Evolutionary conservation across 1,140 invertebrate species (phyloP).

Genomic region (Psilanteris sp.): DNA sequence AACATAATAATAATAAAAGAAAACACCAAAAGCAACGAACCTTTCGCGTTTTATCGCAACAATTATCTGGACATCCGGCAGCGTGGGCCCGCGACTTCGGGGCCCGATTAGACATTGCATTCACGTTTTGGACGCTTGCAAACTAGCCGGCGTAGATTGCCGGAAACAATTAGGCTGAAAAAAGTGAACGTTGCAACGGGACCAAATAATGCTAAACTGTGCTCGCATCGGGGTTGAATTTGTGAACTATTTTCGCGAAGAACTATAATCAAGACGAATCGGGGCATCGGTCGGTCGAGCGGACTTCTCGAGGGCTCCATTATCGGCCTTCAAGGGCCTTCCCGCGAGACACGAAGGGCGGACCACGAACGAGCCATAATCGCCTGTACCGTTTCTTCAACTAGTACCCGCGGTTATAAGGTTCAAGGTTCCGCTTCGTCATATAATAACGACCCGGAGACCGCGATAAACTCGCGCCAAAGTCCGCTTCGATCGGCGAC

Average conservation of each 20-base stretch:
- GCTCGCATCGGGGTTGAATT: slow-evolving; percentile 40
- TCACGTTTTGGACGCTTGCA: slow-evolving; percentile 7
- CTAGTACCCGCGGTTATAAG: slow-evolving; percentile 59
- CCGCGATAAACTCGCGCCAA: slow-evolving; percentile 42
- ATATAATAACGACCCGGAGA: slow-evolving; percentile 45
- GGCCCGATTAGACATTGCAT: slow-evolving; percentile 28
- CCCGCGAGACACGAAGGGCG: slow-evolving; percentile 71
- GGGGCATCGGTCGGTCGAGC: slow-evolving; percentile 69
- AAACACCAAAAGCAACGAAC: background rate
- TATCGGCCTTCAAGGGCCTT: slow-evolving; percentile 76
- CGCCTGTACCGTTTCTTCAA: slow-evolving; percentile 68
- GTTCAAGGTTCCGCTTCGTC: slow-evolving; percentile 61
- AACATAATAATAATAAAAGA: background rate
- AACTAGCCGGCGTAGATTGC: slow-evolving; percentile 38
- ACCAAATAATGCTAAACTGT: slow-evolving; percentile 50
- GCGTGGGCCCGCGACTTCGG: slow-evolving; percentile 13
- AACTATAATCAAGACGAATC: slow-evolving; percentile 61
- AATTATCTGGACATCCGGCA: slow-evolving; percentile 60
- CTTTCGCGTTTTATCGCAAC: slow-evolving; percentile 47
- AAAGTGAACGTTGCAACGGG: slow-evolving; percentile 47
- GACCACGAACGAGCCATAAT: slow-evolving; percentile 67
- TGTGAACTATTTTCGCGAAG: slow-evolving; percentile 46
- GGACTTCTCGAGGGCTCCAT: slow-evolving; percentile 65
- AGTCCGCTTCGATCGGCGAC: background rate
- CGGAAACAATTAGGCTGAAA: slow-evolving; percentile 54